phyloP scores from a whole-genome alignment of 2,113 vertebrate genomes.

The Hepsetus odoe region DNA sequence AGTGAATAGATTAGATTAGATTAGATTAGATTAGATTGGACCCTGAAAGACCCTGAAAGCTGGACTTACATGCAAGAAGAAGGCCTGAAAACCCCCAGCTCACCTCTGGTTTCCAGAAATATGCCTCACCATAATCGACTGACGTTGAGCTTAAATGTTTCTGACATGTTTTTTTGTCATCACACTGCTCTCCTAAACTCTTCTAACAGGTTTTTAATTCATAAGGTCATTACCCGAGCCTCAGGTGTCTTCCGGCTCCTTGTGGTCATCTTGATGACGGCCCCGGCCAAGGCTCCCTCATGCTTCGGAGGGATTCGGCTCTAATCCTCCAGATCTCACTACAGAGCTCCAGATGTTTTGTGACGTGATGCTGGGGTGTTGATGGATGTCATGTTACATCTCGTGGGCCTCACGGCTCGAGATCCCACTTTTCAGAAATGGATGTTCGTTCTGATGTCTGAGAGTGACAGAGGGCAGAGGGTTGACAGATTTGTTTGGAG shows the following conservation, averaged over 20 bases:
- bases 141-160: not conserved
- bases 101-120: too few species aligned
- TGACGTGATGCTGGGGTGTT: constrained; percentile 23
- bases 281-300: not conserved
- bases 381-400: constrained; percentile 40
- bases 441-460: constrained; percentile 8
- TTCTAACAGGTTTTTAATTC: constrained; percentile 1
- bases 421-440: constrained; percentile 36
- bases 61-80: too few species aligned
- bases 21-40: too few species aligned
- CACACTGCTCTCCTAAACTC: not conserved
- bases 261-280: not conserved
- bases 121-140: too few species aligned
- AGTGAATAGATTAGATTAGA: too few species aligned
- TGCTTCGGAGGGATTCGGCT: constrained; percentile 7
- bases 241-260: constrained; percentile 17
- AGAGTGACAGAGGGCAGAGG: constrained; percentile 30
- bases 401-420: constrained; percentile 26
- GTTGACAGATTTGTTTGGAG: constrained; percentile 5
- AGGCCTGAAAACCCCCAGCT: too few species aligned
- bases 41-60: too few species aligned
- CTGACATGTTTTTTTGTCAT: not conserved
- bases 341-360: constrained; percentile 34
- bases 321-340: constrained; percentile 31
- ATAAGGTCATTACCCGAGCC: constrained; percentile 23